Percentiles rank a stretch among this genome's conserved stretches.
Conservation (phyloP, 2,113 vertebrate genomes). For the Corythornis madagascariensis region DNA sequence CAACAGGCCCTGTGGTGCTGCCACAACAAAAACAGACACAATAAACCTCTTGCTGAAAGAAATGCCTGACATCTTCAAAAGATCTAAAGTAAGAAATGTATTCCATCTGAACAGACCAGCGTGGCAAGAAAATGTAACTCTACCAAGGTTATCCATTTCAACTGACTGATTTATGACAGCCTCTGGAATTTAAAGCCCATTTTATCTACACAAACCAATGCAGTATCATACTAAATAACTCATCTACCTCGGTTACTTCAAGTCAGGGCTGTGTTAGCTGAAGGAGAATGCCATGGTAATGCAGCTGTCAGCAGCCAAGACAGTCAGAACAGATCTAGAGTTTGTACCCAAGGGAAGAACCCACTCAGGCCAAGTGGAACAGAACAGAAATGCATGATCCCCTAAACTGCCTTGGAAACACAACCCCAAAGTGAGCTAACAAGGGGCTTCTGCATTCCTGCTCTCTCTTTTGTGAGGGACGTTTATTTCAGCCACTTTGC, state of each 20-base stretch:
- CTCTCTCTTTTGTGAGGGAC: neutral
- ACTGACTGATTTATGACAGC: neutral
- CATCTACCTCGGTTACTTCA: neutral
- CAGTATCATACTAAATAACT: neutral
- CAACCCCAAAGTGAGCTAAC: neutral
- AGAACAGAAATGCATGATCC: neutral
- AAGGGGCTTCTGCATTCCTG: neutral
- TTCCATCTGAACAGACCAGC: neutral
- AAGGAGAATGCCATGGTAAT: neutral
- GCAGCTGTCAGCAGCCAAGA: neutral
- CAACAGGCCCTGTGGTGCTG: neutral
- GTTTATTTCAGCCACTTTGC: neutral
- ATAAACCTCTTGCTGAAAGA: neutral
- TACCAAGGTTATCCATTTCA: neutral
- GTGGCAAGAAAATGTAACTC: neutral
- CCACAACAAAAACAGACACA: neutral
- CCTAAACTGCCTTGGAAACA: neutral
- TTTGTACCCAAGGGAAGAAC: neutral
- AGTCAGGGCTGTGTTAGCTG: neutral
- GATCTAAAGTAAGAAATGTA: neutral
- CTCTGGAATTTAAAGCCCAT: neutral
- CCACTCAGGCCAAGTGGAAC: rapidly evolving
- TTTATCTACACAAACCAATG: neutral
- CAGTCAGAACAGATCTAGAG: neutral
- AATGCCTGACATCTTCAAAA: neutral